phyloP scores from a whole-genome alignment of 1,140 invertebrate species.

The Hypsibius dujardini region DNA sequence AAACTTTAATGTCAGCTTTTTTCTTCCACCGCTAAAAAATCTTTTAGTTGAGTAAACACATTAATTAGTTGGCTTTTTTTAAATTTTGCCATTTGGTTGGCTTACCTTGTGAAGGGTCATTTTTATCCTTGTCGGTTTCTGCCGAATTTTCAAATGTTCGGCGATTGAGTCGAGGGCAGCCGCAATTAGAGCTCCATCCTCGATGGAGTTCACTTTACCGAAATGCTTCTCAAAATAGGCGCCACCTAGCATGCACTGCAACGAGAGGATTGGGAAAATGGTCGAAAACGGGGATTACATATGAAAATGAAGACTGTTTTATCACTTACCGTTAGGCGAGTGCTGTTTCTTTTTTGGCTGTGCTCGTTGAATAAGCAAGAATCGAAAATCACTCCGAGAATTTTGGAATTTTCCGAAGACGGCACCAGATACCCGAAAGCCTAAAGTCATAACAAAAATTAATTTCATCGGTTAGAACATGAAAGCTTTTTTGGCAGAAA shows the following conservation, averaged over 20 bases:
- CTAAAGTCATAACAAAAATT: constrained; percentile 13
- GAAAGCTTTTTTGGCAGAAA: too few relatives aligned
- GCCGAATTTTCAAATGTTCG: constrained; percentile 52
- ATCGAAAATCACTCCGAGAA: constrained; percentile 77
- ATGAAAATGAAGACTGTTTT: constrained; percentile 1
- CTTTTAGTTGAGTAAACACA: too few relatives aligned
- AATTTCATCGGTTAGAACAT: too few relatives aligned
- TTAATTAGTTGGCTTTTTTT: too few relatives aligned
- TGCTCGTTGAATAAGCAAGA: constrained; percentile 52
- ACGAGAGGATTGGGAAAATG: constrained; percentile 12
- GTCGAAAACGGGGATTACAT: constrained; percentile 18
- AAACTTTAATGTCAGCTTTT: constrained; percentile 1
- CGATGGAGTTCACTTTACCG: constrained; percentile 39
- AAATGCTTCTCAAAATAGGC: constrained; percentile 65
- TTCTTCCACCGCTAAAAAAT: too few relatives aligned
- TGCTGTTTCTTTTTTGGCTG: constrained; percentile 29
- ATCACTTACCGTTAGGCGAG: constrained; percentile 27
- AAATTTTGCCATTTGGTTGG: too few relatives aligned
- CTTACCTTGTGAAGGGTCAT: constrained; percentile 42
- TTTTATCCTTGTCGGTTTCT: constrained; percentile 43
- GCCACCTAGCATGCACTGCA: constrained; percentile 70
- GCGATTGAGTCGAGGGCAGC: constrained; percentile 48
- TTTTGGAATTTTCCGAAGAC: constrained; percentile 56
- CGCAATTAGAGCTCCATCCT: constrained; percentile 43
- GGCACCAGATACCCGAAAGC: constrained; percentile 80